phyloP scores from a whole-genome alignment of 2,888 invertebrate species.

The Harmothoe impar region DNA sequence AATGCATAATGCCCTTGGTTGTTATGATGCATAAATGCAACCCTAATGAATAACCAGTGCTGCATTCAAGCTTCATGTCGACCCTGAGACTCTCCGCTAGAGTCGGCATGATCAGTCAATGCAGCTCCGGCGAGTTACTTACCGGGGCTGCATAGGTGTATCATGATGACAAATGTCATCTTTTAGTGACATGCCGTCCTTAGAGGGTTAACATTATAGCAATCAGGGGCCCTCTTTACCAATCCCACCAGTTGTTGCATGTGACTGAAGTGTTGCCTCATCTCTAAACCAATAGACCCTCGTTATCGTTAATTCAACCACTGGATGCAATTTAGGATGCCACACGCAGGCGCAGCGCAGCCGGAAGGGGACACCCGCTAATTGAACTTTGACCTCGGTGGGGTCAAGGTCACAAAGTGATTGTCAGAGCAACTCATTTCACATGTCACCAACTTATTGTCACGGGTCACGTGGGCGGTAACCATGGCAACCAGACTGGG shows the following conservation, averaged over 20 bases:
- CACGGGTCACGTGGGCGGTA: slow-evolving; percentile 16
- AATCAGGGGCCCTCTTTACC: not conserved
- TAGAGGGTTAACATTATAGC: not conserved
- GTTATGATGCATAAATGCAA: no score
- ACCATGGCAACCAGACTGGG: not conserved
- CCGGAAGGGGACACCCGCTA: slow-evolving; percentile 42
- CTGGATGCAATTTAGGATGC: not conserved
- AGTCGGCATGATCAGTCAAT: not conserved
- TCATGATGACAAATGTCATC: not conserved
- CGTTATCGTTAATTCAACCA: slow-evolving; percentile 19
- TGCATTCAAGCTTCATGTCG: no score
- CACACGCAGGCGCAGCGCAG: not conserved
- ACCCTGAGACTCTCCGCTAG: no score
- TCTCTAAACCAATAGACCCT: not conserved
- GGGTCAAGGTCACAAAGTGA: slow-evolving; percentile 1
- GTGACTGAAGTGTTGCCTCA: slow-evolving; percentile 3
- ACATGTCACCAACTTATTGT: slow-evolving; percentile 51
- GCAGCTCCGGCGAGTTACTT: not conserved
- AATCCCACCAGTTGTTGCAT: not conserved
- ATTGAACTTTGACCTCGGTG: slow-evolving; percentile 17
- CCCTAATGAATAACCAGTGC: no score
- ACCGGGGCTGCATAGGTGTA: not conserved
- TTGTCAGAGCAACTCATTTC: slow-evolving; percentile 47
- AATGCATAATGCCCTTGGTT: no score
- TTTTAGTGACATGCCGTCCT: not conserved